phyloP scores from a whole-genome alignment of 2,888 invertebrate species.

The Baronia brevicornis region DNA sequence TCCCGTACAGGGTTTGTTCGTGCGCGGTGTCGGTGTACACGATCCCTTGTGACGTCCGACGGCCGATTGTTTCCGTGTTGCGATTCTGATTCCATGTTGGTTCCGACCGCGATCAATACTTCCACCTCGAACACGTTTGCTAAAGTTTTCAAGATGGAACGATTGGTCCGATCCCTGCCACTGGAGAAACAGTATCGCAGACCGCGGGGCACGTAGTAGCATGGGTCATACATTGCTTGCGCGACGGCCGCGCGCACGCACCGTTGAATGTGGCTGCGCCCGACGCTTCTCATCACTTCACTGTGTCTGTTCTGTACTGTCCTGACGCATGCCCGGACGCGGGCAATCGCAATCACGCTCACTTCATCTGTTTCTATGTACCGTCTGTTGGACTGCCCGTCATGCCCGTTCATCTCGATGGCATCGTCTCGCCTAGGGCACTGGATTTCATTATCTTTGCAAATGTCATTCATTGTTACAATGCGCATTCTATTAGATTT shows the following conservation, averaged over 20 bases:
- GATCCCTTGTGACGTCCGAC: conserved; percentile 70
- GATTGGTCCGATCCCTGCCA: conserved; percentile 19
- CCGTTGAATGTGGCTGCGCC: conserved; percentile 75
- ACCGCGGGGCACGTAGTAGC: conserved; percentile 61
- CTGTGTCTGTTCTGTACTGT: conserved; percentile 72
- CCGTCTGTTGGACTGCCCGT: conserved; percentile 68
- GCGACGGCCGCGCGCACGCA: conserved; percentile 72
- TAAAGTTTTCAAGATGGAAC: conserved; percentile 16
- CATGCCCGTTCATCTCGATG: conserved; percentile 66
- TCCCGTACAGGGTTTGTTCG: conserved; percentile 42
- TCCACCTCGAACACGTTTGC: conserved; percentile 19
- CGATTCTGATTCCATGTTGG: conserved; percentile 22
- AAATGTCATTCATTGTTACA: conserved; percentile 68
- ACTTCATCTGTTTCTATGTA: conserved; percentile 73
- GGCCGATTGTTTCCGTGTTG: conserved; percentile 47
- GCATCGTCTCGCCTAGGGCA: conserved; percentile 64
- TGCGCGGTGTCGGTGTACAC: conserved; percentile 59
- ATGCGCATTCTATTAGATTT: conserved; percentile 71
- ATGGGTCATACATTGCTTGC: conserved; percentile 74
- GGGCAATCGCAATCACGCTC: conserved; percentile 71
- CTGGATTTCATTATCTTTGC: conserved; percentile 64
- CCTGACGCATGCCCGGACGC: conserved; percentile 73
- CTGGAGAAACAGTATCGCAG: conserved; percentile 28
- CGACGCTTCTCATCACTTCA: conserved; percentile 75
- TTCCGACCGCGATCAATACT: conserved; percentile 14